Conservation (phyloP, 2,888 invertebrate species). For the Limnephilus marmoratus region DNA sequence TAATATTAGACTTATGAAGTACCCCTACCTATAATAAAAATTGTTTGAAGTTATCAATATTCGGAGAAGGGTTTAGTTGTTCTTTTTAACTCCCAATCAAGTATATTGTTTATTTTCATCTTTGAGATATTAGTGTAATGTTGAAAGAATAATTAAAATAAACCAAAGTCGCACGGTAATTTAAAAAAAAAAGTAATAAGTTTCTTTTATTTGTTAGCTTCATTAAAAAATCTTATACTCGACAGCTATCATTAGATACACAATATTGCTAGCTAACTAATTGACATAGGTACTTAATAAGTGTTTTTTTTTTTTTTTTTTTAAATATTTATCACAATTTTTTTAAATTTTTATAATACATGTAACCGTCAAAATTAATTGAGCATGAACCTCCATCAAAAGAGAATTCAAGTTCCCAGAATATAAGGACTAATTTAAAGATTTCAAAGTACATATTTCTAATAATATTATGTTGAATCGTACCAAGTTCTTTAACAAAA, state of each 20-base stretch:
- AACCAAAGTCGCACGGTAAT: not conserved
- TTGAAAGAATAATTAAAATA: not conserved
- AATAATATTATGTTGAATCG: not conserved
- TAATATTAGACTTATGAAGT: not conserved
- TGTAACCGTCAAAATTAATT: not conserved
- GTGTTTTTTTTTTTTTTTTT: not conserved
- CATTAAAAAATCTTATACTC: not conserved
- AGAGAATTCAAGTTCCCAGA: not conserved
- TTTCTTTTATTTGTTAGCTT: not conserved
- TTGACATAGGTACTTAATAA: not conserved
- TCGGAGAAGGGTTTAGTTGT: not conserved
- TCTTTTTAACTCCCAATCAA: not conserved
- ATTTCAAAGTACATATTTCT: not conserved
- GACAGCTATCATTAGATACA: not conserved
- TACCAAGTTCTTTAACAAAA: not conserved
- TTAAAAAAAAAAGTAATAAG: not conserved
- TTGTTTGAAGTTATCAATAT: not conserved
- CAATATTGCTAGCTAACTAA: not conserved
- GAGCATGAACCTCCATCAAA: not conserved
- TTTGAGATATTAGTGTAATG: not conserved
- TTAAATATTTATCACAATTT: not conserved
- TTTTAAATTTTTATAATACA: not conserved
- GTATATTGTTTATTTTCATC: not conserved
- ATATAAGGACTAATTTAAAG: not conserved
- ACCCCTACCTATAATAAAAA: slow-evolving; percentile 2